Percentiles rank a stretch among this genome's conserved stretches.
phyloP scores from a whole-genome alignment of 2,113 vertebrate species.

The Thamnophis sirtalis region DNA sequence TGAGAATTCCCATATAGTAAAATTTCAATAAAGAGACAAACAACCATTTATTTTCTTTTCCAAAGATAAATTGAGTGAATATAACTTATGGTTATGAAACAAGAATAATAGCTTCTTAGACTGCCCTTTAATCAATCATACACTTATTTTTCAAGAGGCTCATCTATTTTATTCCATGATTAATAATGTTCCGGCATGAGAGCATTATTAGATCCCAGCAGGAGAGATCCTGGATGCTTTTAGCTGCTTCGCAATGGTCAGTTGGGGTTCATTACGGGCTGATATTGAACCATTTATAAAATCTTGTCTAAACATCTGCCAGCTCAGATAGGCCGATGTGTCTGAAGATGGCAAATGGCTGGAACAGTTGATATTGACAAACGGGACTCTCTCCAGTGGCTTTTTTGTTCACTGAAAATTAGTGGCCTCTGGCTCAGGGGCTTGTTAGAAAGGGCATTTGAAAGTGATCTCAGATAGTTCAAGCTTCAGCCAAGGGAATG shows the following conservation, averaged over 20 bases:
- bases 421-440: constrained; percentile 77
- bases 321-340: constrained; percentile 83
- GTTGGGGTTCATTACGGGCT: constrained; percentile 93
- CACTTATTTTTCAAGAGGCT: constrained; percentile 85
- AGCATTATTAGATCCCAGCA: constrained; percentile 88
- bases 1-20: constrained; percentile 59
- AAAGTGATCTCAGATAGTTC: constrained; percentile 76
- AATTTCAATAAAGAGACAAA: constrained; percentile 68
- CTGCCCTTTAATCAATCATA: constrained; percentile 91
- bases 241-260: constrained; percentile 89
- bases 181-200: constrained; percentile 83
- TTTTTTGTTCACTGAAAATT: constrained; percentile 78
- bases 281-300: constrained; percentile 98
- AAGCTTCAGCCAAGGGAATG: constrained; percentile 64
- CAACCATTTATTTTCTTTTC: constrained; percentile 75
- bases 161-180: constrained; percentile 93
- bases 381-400: constrained; percentile 79
- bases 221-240: constrained; percentile 85
- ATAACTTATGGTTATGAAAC: constrained; percentile 82
- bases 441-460: constrained; percentile 81
- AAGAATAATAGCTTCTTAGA: constrained; percentile 87
- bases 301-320: constrained; percentile 98
- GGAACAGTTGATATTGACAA: constrained; percentile 84
- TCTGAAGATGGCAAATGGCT: constrained; percentile 85
- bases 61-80: constrained; percentile 83